Conservation (phyloP, 2,888 invertebrate species). For the Melanchra persicariae region DNA sequence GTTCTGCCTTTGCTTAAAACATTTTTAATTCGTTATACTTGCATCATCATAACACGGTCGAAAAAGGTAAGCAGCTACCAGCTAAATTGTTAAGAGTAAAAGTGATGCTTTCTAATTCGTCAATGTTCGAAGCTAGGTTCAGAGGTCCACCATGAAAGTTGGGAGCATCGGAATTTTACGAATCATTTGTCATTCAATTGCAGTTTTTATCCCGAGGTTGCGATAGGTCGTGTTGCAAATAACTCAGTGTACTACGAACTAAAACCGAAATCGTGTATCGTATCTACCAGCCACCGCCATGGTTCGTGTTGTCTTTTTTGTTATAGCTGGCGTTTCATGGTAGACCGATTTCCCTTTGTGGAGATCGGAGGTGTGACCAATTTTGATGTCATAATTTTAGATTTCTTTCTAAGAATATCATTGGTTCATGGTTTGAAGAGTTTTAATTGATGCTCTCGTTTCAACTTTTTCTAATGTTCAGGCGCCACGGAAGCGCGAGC, state of each 20-base stretch:
- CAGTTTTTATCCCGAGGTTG: slow-evolving; percentile 50
- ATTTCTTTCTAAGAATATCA: slow-evolving; percentile 56
- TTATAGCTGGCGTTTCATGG: slow-evolving; percentile 65
- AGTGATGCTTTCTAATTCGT: slow-evolving; percentile 66
- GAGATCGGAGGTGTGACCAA: slow-evolving; percentile 73
- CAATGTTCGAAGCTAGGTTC: slow-evolving; percentile 44
- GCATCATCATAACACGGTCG: slow-evolving; percentile 59
- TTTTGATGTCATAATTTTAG: slow-evolving; percentile 75
- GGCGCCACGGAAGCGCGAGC: slow-evolving; percentile 23
- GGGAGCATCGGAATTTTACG: slow-evolving; percentile 23
- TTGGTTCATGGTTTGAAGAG: slow-evolving; percentile 49
- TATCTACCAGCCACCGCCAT: slow-evolving; percentile 53
- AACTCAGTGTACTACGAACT: slow-evolving; percentile 57
- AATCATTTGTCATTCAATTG: slow-evolving; percentile 41
- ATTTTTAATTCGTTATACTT: slow-evolving; percentile 74
- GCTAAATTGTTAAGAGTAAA: slow-evolving; percentile 55
- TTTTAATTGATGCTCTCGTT: slow-evolving; percentile 57
- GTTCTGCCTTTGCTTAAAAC: slow-evolving; percentile 74
- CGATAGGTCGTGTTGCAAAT: slow-evolving; percentile 60
- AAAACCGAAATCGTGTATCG: slow-evolving; percentile 65
- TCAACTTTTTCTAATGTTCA: slow-evolving; percentile 30
- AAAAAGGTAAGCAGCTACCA: slow-evolving; percentile 54
- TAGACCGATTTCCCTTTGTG: slow-evolving; percentile 75
- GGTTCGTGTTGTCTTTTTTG: slow-evolving; percentile 53
- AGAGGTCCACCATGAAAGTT: slow-evolving; percentile 52